These are phyloP conservation scores for Penaeus vannamei DNA, from an alignment of 1,140 invertebrate genomes.

Conservation along the genomic window DNA sequence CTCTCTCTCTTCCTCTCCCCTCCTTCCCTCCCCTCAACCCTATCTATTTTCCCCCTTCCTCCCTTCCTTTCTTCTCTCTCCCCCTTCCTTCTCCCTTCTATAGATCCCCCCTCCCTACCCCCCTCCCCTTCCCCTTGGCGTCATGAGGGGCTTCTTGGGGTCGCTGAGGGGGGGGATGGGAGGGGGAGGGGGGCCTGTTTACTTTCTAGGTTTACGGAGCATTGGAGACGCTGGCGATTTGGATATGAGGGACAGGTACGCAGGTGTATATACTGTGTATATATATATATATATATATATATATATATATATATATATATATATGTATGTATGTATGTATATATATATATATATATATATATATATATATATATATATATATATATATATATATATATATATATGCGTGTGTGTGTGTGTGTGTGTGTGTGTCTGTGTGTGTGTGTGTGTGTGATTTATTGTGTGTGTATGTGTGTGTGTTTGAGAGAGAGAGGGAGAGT, in stretches of 20 bases:
- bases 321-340: background rate
- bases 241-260: background rate
- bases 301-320: slow-evolving; percentile 16
- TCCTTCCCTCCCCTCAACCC: too few relatives aligned
- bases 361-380: too few relatives aligned
- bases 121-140: too few relatives aligned
- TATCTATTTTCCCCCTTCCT: background rate
- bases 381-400: too few relatives aligned
- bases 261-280: too few relatives aligned
- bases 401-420: too few relatives aligned
- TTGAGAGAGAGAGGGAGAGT: too few relatives aligned
- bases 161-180: background rate
- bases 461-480: background rate
- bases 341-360: too few relatives aligned
- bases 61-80: background rate
- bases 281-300: slow-evolving; percentile 19
- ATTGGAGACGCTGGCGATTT: background rate
- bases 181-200: background rate
- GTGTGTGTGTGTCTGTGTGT: background rate
- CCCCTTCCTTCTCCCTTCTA: background rate
- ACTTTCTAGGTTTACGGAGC: background rate
- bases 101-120: background rate
- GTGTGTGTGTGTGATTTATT: background rate
- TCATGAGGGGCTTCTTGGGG: too few relatives aligned
- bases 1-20: background rate